A percentile compares a stretch with the other conserved stretches of the same genome.
Conservation (phyloP, 2,888 invertebrate species). For the Alloscopus bannaensis region DNA sequence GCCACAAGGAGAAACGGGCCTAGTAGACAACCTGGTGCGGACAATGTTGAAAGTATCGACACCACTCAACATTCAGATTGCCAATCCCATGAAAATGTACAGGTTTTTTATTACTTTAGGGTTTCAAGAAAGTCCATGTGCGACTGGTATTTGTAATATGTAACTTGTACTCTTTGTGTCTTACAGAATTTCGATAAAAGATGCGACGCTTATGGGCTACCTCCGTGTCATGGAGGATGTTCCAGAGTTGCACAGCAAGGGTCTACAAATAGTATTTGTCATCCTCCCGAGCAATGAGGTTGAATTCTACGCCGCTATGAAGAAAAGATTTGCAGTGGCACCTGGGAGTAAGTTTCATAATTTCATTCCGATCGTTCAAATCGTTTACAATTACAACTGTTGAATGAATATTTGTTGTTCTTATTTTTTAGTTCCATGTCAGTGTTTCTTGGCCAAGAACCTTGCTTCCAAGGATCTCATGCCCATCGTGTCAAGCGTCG, state of each 20-base stretch:
- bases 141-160: too few species aligned
- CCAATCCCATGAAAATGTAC: conserved; percentile 53
- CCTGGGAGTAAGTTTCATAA: conserved; percentile 62
- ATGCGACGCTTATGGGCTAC: conserved; percentile 15
- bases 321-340: conserved; percentile 74
- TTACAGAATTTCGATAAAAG: conserved; percentile 25
- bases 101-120: neutral
- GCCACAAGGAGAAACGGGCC: conserved; percentile 27
- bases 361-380: too few species aligned
- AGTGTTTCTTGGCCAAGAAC: conserved; percentile 70
- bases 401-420: too few species aligned
- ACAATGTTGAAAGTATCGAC: conserved; percentile 32
- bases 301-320: conserved; percentile 78
- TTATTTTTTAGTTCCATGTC: conserved; percentile 67
- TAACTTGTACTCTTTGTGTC: neutral
- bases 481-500: conserved; percentile 76
- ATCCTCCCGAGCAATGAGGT: conserved; percentile 77
- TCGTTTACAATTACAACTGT: neutral
- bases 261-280: conserved; percentile 75
- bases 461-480: conserved; percentile 61
- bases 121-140: neutral
- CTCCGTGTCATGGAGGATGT: conserved; percentile 20
- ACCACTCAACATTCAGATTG: conserved; percentile 33
- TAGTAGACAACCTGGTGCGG: conserved; percentile 53
- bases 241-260: neutral